A percentile compares a stretch with the other conserved stretches of the same genome.
Evolutionary conservation across 2,113 vertebrate genomes (phyloP).

Genomic region (Gobius niger): DNA sequence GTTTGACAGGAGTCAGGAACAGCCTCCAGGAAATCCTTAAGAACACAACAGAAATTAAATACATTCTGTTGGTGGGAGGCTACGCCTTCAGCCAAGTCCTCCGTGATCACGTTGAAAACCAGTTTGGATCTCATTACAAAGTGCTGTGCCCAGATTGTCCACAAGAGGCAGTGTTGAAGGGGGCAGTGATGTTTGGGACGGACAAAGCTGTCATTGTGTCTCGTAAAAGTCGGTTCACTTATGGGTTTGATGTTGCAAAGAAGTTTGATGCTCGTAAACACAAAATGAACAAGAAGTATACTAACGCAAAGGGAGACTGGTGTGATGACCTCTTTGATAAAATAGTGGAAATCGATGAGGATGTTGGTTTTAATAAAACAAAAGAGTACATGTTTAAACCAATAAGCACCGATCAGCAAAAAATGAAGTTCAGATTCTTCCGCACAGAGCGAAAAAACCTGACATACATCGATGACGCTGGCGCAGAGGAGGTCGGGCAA

Average conservation of each 20-base stretch:
- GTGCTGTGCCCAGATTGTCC: not conserved
- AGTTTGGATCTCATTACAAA: not conserved
- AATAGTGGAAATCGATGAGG: not conserved
- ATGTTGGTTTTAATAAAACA: not conserved
- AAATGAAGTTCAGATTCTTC: not conserved
- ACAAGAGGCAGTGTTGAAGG: not conserved
- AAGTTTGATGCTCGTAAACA: not conserved
- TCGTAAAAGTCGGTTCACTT: not conserved
- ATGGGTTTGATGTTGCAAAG: not conserved
- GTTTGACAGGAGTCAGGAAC: not conserved
- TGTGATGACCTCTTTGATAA: not conserved
- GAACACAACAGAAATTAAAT: not conserved
- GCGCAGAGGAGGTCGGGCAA: not conserved
- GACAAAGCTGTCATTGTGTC: not conserved
- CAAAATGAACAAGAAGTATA: not conserved
- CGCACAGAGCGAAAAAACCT: not conserved
- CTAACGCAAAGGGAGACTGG: not conserved
- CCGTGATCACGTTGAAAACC: not conserved
- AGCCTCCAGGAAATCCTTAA: not conserved
- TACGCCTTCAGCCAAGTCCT: not conserved
- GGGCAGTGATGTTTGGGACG: not conserved
- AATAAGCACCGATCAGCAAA: not conserved
- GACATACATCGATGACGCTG: not conserved
- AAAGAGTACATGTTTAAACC: not conserved
- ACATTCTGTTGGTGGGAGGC: not conserved